Conservation (phyloP, 2,888 invertebrate species). For the Phytoseiulus persimilis region DNA sequence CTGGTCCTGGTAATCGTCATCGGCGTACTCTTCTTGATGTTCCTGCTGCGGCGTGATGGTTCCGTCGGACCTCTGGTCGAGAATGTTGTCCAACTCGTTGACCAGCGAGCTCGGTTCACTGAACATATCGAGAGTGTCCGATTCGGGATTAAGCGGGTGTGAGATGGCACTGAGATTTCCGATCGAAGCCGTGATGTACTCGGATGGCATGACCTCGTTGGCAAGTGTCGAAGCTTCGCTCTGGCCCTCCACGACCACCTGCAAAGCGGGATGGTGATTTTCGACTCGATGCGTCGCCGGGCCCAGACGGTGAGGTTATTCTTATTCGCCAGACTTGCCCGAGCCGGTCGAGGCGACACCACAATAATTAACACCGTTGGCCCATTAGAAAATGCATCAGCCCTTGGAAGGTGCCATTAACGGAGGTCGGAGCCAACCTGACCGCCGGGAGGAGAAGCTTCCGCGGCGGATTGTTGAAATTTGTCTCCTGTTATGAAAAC, state of each 20-base stretch:
- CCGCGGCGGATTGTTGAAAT: neutral
- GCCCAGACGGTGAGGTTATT: neutral
- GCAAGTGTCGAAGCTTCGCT: slow-evolving; percentile 29
- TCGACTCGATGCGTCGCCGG: neutral
- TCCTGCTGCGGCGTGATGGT: slow-evolving; percentile 31
- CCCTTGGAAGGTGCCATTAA: neutral
- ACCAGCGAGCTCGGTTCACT: slow-evolving; percentile 23
- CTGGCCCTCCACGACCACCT: slow-evolving; percentile 35
- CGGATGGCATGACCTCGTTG: slow-evolving; percentile 37
- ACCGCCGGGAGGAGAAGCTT: neutral
- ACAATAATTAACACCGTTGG: neutral
- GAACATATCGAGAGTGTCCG: slow-evolving; percentile 35
- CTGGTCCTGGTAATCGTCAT: slow-evolving; percentile 30
- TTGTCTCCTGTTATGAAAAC: neutral
- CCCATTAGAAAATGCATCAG: neutral
- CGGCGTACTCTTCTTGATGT: slow-evolving; percentile 16
- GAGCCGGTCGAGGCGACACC: neutral
- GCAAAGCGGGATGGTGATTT: neutral
- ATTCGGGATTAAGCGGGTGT: slow-evolving; percentile 14
- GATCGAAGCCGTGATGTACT: slow-evolving; percentile 20
- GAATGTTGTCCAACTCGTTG: slow-evolving; percentile 35
- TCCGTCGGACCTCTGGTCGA: slow-evolving; percentile 23
- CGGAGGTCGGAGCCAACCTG: neutral
- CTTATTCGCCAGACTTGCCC: neutral
- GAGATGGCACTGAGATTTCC: slow-evolving; percentile 26